Evolutionary conservation across 2,888 invertebrate genomes (phyloP).

Genomic region (Protonemura montana): DNA sequence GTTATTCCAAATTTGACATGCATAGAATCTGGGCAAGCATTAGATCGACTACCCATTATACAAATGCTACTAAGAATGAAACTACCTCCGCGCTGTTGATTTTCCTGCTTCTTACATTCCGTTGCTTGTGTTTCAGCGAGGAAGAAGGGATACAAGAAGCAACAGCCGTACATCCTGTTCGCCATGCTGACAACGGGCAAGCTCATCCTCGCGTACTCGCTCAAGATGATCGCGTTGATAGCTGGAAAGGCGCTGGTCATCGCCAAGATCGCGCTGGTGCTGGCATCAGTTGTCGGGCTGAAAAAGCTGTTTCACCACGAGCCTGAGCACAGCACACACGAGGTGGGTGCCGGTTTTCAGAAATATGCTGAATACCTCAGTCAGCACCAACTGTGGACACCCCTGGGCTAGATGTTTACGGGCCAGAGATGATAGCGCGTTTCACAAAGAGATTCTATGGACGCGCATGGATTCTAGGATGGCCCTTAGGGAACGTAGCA

Average conservation of each 20-base stretch:
- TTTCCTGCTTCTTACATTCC: neutral
- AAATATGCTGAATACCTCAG: neutral
- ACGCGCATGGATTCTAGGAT: too few species aligned
- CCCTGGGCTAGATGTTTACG: too few species aligned
- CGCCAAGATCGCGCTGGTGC: conserved; percentile 76
- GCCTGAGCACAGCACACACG: conserved; percentile 58
- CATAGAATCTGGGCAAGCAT: too few species aligned
- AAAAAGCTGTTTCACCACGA: conserved; percentile 77
- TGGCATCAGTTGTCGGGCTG: conserved; percentile 74
- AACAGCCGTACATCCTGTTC: conserved; percentile 56
- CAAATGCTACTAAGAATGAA: too few species aligned
- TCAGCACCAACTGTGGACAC: too few species aligned
- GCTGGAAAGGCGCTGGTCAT: conserved; percentile 77
- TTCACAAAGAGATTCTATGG: too few species aligned
- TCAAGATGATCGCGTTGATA: conserved; percentile 74
- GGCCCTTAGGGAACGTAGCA: too few species aligned
- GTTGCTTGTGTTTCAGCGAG: conserved; percentile 22
- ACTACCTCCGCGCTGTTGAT: neutral
- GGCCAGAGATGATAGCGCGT: too few species aligned
- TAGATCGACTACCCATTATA: too few species aligned
- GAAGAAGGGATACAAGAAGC: conserved; percentile 52
- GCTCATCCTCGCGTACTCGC: conserved; percentile 72
- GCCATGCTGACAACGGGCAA: conserved; percentile 62
- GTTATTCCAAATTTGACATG: too few species aligned
- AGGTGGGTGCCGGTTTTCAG: neutral